These are phyloP conservation scores for Aurelia sp. DNA, from an alignment of 30 jellyfish, hydroid and myxozoan genomes.

Conservation along the genomic window DNA sequence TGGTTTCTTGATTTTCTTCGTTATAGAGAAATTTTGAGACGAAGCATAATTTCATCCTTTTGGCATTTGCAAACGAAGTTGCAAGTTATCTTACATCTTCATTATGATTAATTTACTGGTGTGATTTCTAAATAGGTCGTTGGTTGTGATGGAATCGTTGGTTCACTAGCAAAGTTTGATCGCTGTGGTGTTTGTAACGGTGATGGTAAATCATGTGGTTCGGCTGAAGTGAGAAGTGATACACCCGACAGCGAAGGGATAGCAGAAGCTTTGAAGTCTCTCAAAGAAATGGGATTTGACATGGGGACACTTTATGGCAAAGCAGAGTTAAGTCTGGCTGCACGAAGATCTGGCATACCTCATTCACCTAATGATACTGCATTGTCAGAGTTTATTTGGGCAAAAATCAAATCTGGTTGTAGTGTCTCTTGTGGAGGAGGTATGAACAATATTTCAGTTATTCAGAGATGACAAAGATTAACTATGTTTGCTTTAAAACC, in stretches of 20 bases:
- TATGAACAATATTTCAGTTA: neutral
- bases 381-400: slow-evolving; percentile 85
- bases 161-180: slow-evolving; percentile 91
- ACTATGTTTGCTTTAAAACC: too few species aligned
- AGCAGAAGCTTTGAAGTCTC: slow-evolving; percentile 92
- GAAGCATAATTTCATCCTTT: too few species aligned
- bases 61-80: too few species aligned
- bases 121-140: slow-evolving; percentile 58
- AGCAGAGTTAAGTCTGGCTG: slow-evolving; percentile 76
- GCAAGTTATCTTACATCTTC: too few species aligned
- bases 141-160: slow-evolving; percentile 94
- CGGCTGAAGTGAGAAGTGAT: slow-evolving; percentile 86
- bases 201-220: slow-evolving; percentile 91
- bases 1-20: too few species aligned
- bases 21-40: too few species aligned
- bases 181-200: slow-evolving; percentile 99
- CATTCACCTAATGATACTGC: slow-evolving; percentile 78
- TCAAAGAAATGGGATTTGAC: slow-evolving; percentile 97
- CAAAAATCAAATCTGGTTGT: slow-evolving; percentile 96
- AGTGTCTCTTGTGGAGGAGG: slow-evolving; percentile 99
- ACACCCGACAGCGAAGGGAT: slow-evolving; percentile 95
- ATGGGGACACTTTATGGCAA: slow-evolving; percentile 94
- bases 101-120: too few species aligned
- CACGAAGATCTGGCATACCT: slow-evolving; percentile 89
- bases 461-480: too few species aligned